Percentiles rank a stretch among this genome's conserved stretches.
These are phyloP conservation scores for Aspidiotus destructor DNA, from an alignment of 2,888 invertebrate genomes.

Conservation along the genomic window DNA sequence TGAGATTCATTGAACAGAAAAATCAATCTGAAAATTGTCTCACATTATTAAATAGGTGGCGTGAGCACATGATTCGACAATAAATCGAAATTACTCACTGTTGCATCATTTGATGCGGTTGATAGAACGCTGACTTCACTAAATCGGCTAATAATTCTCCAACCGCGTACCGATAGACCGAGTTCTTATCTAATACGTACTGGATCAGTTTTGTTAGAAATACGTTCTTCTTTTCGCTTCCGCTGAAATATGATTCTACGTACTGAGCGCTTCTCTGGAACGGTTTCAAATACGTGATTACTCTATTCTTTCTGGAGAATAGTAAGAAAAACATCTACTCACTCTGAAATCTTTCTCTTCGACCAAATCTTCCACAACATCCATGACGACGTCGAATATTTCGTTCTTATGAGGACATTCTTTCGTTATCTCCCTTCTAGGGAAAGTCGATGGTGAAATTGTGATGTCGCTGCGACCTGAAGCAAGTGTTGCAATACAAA, in stretches of 20 bases:
- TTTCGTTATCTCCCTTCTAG: conserved; percentile 27
- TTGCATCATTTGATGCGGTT: conserved; percentile 29
- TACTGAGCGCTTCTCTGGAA: conserved; percentile 21
- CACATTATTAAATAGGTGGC: neutral
- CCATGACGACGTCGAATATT: conserved; percentile 25
- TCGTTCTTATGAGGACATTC: conserved; percentile 28
- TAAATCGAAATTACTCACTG: conserved; percentile 7
- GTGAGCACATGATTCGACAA: neutral
- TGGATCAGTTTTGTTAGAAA: conserved; percentile 28
- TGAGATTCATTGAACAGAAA: conserved; percentile 28
- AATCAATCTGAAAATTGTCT: conserved; percentile 14
- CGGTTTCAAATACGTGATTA: neutral
- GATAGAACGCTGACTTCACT: conserved; percentile 26
- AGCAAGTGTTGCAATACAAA: neutral
- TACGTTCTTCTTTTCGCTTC: conserved; percentile 24
- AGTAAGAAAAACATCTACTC: neutral
- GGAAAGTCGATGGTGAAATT: conserved; percentile 27
- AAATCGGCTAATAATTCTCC: conserved; percentile 24
- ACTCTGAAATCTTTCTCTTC: conserved; percentile 29
- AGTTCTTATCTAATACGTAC: conserved; percentile 20
- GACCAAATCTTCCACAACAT: conserved; percentile 24
- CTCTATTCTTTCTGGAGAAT: neutral
- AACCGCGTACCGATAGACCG: conserved; percentile 22
- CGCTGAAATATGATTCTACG: conserved; percentile 27
- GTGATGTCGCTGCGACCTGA: conserved; percentile 21